Evolutionary conservation across 2,113 vertebrate genomes (phyloP).

Genomic region (Pterocles orientalis): DNA sequence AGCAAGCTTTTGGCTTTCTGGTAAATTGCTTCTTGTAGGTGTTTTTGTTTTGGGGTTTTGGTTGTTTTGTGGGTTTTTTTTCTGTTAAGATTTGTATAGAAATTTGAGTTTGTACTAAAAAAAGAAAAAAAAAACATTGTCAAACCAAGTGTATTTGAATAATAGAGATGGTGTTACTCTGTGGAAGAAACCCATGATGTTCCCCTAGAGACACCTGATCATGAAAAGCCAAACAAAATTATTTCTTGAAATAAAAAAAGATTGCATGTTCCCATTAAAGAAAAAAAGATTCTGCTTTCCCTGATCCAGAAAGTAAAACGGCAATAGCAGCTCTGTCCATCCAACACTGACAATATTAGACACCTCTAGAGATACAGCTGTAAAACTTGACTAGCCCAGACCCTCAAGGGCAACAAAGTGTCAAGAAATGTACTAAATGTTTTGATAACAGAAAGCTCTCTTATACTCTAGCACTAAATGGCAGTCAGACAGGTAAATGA

Average conservation of each 20-base stretch:
- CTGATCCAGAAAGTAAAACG: neutral
- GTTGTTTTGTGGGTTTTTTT: neutral
- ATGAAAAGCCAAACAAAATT: constrained; percentile 8
- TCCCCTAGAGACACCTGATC: neutral
- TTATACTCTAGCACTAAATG: neutral
- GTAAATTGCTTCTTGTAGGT: neutral
- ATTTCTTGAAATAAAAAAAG: neutral
- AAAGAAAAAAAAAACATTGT: neutral
- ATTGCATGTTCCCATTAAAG: neutral
- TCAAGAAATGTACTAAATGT: neutral
- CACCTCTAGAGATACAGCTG: neutral
- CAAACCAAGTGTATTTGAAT: neutral
- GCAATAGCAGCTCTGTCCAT: neutral
- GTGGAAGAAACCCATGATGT: neutral
- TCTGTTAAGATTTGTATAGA: neutral
- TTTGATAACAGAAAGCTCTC: neutral
- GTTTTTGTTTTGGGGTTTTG: neutral
- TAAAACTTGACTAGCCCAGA: neutral
- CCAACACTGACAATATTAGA: neutral
- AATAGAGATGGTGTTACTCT: neutral
- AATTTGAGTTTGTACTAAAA: neutral
- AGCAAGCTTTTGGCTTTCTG: neutral
- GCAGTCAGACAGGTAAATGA: neutral
- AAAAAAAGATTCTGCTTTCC: neutral
- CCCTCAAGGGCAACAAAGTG: neutral